phyloP scores from a whole-genome alignment of 1,140 invertebrate species.

The Papilio polytes region DNA sequence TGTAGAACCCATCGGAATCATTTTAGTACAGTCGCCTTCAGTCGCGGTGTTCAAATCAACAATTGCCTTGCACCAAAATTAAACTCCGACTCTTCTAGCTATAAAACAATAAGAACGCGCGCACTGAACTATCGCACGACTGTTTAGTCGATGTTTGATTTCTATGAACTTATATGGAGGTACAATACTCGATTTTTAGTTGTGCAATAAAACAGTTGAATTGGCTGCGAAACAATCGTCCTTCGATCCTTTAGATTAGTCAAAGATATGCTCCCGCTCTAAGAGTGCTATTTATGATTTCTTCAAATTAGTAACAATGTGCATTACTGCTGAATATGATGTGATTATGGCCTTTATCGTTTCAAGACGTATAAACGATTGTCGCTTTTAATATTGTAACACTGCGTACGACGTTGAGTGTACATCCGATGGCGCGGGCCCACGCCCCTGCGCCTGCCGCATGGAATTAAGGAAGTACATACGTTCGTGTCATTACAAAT shows the following conservation, averaged over 20 bases:
- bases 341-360: not conserved
- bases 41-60: not conserved
- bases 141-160: too few relatives aligned
- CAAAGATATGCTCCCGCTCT: too few relatives aligned
- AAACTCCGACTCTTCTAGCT: not conserved
- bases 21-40: slow-evolving; percentile 60
- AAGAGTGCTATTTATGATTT: too few relatives aligned
- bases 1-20: slow-evolving; percentile 71
- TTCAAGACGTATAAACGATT: not conserved
- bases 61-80: not conserved
- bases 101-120: not conserved
- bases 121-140: too few relatives aligned
- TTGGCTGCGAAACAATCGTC: too few relatives aligned
- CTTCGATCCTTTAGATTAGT: too few relatives aligned
- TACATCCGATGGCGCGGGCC: not conserved
- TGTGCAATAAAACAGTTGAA: too few relatives aligned
- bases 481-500: slow-evolving; percentile 64
- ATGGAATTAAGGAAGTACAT: slow-evolving; percentile 71
- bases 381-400: not conserved
- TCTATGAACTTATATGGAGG: too few relatives aligned
- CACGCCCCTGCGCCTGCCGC: not conserved
- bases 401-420: slow-evolving; percentile 27
- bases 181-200: too few relatives aligned
- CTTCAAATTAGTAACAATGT: not conserved
- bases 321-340: not conserved